A percentile compares a stretch with the other conserved stretches of the same genome.
These are phyloP conservation scores for Ceratosolen solmsi DNA, from an alignment of 1,140 invertebrate genomes.

Conservation along the genomic window DNA sequence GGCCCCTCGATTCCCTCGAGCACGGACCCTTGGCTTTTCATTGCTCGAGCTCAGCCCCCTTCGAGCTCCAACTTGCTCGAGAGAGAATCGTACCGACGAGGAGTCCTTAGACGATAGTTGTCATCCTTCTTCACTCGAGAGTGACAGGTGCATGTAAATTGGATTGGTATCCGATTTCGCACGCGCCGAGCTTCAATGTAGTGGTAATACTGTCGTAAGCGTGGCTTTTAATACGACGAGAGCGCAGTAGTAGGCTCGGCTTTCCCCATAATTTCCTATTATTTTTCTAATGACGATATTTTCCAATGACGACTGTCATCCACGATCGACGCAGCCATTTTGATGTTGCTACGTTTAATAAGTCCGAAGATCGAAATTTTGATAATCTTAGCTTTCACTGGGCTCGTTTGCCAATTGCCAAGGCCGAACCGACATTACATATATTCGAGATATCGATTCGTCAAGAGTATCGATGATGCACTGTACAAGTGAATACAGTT, in stretches of 20 bases:
- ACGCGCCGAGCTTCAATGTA: too few species aligned
- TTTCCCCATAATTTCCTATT: too few species aligned
- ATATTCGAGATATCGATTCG: constrained; percentile 3
- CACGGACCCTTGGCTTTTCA: constrained; percentile 6
- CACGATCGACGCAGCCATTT: too few species aligned
- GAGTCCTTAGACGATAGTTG: too few species aligned
- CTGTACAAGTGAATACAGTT: too few species aligned
- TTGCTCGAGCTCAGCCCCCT: not conserved
- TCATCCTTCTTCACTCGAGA: too few species aligned
- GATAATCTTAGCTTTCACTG: not conserved
- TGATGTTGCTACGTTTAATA: too few species aligned
- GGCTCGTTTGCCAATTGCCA: not conserved
- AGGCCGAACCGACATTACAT: not conserved
- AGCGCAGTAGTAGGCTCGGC: too few species aligned
- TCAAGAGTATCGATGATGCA: not conserved
- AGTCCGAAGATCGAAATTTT: constrained; percentile 11
- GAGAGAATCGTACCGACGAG: not conserved
- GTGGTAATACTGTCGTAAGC: too few species aligned
- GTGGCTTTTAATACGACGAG: too few species aligned
- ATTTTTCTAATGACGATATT: not conserved
- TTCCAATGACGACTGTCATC: not conserved
- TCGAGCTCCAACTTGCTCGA: not conserved
- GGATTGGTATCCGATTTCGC: too few species aligned
- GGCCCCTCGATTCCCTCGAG: not conserved
- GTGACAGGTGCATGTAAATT: too few species aligned